Evolutionary conservation across 1,140 invertebrate species (phyloP), one percentile per base, ranked within the genome.

Genomic region (Achroia grisella): DNA sequence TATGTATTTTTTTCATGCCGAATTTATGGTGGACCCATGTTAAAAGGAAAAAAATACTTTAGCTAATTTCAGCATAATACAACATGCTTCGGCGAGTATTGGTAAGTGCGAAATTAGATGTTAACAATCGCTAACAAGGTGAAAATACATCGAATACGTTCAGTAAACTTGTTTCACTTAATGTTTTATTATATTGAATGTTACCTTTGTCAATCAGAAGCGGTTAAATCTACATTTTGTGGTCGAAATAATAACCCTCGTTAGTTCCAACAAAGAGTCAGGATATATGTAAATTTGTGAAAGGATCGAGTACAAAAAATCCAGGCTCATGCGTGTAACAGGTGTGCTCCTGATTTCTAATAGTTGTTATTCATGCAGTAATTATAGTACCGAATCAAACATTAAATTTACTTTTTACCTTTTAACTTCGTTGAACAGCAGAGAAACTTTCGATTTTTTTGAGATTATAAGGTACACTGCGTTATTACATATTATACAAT

Each of bases 171-270:
- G 51, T 44, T 64, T 69, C 59, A 52, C 56, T 59, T 65, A 62
- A 68, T 62, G 48, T 50, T 62, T 69, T 70, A 61, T 68, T 67
- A 57, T 61, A 40, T 52, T 57, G 51, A 35, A 34, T 46, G 37
- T 52, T 70, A 48, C 66, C 56, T 66, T 77, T 74, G 76, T 77
- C 76, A 78, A 74, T 77, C 74, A 72, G 50, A 67, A 67, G 52
- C 57, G 61, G 61, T 74, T 78, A 73, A 69, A 61, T 64, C 63
- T 53, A 79, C 60, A 67, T 75, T 75, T 80, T 82, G 72, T 78
- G 76, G 74, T 84, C 73, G 58, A 81, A 74, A 81, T 80, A 78
- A 80, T 81, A 71, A 72, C 70, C 71, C 71, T 79, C 64, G 71
- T 81, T 84, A 80, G 59, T 50, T 67, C 66, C 47, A 65, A 75